These are phyloP conservation scores for Leptura quadrifasciata DNA, from an alignment of 2,888 invertebrate genomes.

Conservation along the genomic window DNA sequence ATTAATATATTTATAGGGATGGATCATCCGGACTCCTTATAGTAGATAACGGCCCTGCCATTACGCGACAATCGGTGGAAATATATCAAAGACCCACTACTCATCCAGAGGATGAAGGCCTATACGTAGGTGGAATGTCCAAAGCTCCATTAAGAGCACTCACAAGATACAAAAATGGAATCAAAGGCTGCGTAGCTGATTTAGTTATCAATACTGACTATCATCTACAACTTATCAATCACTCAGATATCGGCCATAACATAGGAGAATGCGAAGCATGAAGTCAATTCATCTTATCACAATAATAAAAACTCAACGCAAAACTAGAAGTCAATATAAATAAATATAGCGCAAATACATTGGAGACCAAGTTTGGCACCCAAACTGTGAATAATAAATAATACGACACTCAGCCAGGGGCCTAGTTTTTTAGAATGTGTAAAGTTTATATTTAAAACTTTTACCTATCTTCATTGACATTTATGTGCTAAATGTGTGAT, in stretches of 20 bases:
- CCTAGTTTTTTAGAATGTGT: slow-evolving; percentile 55
- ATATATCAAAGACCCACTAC: slow-evolving; percentile 69
- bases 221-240: slow-evolving; percentile 74
- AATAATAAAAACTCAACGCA: slow-evolving; percentile 31
- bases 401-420: slow-evolving; percentile 31
- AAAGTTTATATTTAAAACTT: slow-evolving; percentile 51
- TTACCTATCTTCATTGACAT: slow-evolving; percentile 54
- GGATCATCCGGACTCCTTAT: slow-evolving; percentile 90
- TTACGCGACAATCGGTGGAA: slow-evolving; percentile 89
- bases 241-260: slow-evolving; percentile 75
- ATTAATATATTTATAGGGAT: slow-evolving; percentile 77
- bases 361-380: slow-evolving; percentile 48
- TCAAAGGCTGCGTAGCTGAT: slow-evolving; percentile 80
- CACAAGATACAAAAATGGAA: slow-evolving; percentile 76
- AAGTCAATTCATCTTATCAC: slow-evolving; percentile 44
- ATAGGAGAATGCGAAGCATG: slow-evolving; percentile 71
- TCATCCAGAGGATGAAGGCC: slow-evolving; percentile 88
- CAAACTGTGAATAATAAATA: slow-evolving; percentile 20
- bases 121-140: slow-evolving; percentile 84
- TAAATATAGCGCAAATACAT: slow-evolving; percentile 47
- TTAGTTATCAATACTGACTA: slow-evolving; percentile 79
- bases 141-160: slow-evolving; percentile 69
- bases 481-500: slow-evolving; percentile 68
- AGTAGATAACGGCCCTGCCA: slow-evolving; percentile 90
- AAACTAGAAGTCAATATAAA: slow-evolving; percentile 59